Evolutionary conservation across 2,797 vertebrate genomes (phyloP).

Genomic region (Arctocebus calabarensis): DNA sequence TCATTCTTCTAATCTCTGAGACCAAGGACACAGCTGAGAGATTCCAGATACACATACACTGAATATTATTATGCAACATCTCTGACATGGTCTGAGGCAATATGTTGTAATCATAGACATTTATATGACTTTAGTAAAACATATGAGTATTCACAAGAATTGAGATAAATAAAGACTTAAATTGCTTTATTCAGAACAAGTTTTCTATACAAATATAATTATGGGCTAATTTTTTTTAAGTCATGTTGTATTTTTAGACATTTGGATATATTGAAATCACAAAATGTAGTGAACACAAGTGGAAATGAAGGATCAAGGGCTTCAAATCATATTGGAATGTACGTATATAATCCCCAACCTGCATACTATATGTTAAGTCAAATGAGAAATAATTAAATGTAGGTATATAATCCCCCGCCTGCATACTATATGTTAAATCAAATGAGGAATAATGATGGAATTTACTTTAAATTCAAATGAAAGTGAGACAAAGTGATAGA

Average conservation of each 20-base stretch:
- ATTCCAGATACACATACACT: background rate
- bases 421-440: no score
- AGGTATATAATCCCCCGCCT: no score
- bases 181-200: background rate
- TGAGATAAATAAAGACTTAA: background rate
- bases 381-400: background rate
- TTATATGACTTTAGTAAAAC: background rate
- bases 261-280: background rate
- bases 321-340: background rate
- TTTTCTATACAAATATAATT: background rate
- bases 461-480: background rate
- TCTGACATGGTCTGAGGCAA: background rate
- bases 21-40: no score
- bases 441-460: no score
- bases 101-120: background rate
- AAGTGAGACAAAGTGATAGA: background rate
- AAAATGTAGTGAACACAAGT: background rate
- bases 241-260: background rate
- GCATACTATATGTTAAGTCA: background rate
- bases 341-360: background rate
- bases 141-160: background rate
- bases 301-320: background rate
- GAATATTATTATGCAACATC: background rate
- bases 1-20: no score
- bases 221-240: background rate